phyloP scores from a whole-genome alignment of 2,113 vertebrate genomes.

The Channa argus region DNA sequence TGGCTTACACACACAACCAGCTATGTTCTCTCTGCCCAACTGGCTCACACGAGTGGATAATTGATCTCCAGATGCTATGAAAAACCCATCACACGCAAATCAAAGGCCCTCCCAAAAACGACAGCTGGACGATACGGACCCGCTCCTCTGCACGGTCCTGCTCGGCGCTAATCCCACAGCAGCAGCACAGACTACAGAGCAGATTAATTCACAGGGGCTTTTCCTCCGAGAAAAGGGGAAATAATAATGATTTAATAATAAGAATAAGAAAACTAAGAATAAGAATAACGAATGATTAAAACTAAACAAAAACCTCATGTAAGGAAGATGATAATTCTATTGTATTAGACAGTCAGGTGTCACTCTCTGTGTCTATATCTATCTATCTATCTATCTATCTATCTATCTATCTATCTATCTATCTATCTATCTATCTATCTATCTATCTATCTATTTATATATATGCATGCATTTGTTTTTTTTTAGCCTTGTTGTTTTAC shows the following conservation, averaged over 20 bases:
- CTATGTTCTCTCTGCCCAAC: conserved; percentile 54
- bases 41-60: conserved; percentile 62
- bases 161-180: conserved; percentile 61
- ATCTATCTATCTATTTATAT: too few relatives aligned
- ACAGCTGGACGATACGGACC: conserved; percentile 72
- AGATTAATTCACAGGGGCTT: conserved; percentile 48
- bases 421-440: too few relatives aligned
- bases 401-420: too few relatives aligned
- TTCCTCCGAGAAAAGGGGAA: conserved; percentile 24
- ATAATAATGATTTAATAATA: conserved; percentile 15
- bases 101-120: conserved; percentile 70
- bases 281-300: too few relatives aligned
- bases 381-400: too few relatives aligned
- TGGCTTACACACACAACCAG: conserved; percentile 4
- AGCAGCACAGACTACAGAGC: conserved; percentile 39
- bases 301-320: too few relatives aligned
- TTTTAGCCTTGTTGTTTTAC: too few relatives aligned
- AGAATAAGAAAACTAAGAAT: not conserved
- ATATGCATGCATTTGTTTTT: too few relatives aligned
- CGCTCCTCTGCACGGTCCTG: conserved; percentile 33
- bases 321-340: too few relatives aligned
- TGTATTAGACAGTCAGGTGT: too few relatives aligned
- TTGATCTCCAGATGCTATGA: conserved; percentile 78
- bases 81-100: conserved; percentile 73
- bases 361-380: too few relatives aligned